Percentiles rank a stretch among this genome's conserved stretches.
These are phyloP conservation scores for Nibea albiflora DNA, from an alignment of 2,113 vertebrate species.

Conservation along the genomic window DNA sequence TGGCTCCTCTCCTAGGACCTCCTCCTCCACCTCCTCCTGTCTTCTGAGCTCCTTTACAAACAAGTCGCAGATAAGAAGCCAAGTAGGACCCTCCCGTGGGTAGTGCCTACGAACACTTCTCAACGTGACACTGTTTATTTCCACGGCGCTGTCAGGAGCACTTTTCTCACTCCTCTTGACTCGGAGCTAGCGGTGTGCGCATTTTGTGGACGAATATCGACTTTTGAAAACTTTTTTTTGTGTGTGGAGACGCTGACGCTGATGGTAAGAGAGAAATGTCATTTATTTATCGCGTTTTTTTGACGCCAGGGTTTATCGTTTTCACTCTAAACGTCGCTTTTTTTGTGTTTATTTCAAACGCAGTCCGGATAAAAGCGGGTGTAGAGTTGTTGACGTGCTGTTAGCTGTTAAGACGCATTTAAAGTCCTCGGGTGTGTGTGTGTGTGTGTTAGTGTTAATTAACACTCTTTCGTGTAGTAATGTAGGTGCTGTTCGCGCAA, in stretches of 20 bases:
- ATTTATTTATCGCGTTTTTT: background rate
- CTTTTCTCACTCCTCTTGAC: background rate
- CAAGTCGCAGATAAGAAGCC: constrained; percentile 54
- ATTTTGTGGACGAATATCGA: background rate
- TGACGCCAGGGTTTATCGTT: no score
- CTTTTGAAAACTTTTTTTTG: background rate
- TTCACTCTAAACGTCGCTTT: no score
- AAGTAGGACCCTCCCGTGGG: constrained; percentile 1
- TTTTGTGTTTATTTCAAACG: no score
- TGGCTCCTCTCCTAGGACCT: constrained; percentile 38
- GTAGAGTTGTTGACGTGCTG: background rate
- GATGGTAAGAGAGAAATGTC: constrained; percentile 64
- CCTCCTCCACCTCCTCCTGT: constrained; percentile 14
- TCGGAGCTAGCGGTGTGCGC: background rate
- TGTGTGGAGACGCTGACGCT: constrained; percentile 11
- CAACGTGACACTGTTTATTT: constrained; percentile 42
- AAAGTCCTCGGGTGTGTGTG: fast-evolving
- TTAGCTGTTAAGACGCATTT: background rate
- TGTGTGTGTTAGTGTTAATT: fast-evolving
- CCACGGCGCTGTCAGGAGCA: constrained; percentile 24
- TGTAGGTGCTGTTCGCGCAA: fast-evolving
- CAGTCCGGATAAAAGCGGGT: background rate
- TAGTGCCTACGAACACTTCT: constrained; percentile 1
- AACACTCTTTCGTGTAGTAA: background rate
- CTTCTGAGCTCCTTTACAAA: constrained; percentile 62